Evolutionary conservation across 2,888 invertebrate genomes (phyloP).

Genomic region (Brachypterus glaber): DNA sequence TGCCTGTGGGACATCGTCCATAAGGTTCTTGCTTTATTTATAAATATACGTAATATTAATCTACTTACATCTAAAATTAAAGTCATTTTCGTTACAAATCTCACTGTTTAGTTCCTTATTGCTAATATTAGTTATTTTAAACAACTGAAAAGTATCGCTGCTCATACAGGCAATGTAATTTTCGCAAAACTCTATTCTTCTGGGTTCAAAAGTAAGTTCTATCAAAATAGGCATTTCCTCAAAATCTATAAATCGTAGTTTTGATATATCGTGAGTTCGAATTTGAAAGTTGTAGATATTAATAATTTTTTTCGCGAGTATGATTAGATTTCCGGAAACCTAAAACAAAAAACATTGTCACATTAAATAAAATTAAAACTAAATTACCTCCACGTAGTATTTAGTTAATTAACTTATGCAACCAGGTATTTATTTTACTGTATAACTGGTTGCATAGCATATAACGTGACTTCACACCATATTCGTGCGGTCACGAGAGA

Average conservation of each 20-base stretch:
- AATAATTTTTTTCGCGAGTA: slow-evolving; percentile 39
- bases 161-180: slow-evolving; percentile 59
- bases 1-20: too few species aligned
- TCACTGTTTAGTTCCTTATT: slow-evolving; percentile 17
- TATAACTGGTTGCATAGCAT: too few species aligned
- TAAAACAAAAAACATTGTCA: too few species aligned
- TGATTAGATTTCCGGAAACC: slow-evolving; percentile 38
- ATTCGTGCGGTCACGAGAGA: too few species aligned
- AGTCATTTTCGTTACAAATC: slow-evolving; percentile 23
- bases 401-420: too few species aligned
- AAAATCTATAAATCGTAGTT: slow-evolving; percentile 59
- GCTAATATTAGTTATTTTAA: slow-evolving; percentile 40
- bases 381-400: too few species aligned
- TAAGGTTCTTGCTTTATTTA: neutral
- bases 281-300: slow-evolving; percentile 52
- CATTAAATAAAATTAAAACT: too few species aligned
- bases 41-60: neutral
- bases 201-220: slow-evolving; percentile 53
- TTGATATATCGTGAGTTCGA: slow-evolving; percentile 58
- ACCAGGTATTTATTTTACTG: too few species aligned
- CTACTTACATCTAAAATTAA: slow-evolving; percentile 33
- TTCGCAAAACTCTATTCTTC: slow-evolving; percentile 52
- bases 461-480: too few species aligned
- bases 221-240: slow-evolving; percentile 56
- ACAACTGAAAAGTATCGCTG: slow-evolving; percentile 52